Evolutionary conservation across 2,888 invertebrate genomes (phyloP).

Genomic region (Cyaniris semiargus): DNA sequence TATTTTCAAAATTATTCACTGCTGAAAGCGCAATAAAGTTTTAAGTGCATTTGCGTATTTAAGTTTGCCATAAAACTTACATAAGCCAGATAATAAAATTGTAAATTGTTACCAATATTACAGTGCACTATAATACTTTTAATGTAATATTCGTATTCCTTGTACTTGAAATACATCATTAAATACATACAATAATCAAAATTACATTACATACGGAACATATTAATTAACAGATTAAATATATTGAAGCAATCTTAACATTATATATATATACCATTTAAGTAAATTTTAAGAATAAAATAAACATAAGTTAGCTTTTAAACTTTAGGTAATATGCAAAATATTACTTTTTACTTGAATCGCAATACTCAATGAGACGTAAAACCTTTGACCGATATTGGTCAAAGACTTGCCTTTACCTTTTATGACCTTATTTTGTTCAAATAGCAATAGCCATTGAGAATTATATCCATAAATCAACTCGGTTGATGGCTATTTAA

Average conservation of each 20-base stretch:
- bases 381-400: background rate
- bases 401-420: background rate
- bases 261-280: too few relatives aligned
- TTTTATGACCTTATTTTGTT: background rate
- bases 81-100: background rate
- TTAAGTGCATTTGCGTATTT: constrained; percentile 7
- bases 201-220: background rate
- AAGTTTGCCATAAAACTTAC: constrained; percentile 16
- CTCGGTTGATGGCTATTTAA: too few relatives aligned
- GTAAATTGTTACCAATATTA: background rate
- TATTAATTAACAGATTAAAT: too few relatives aligned
- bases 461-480: too few relatives aligned
- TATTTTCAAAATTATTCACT: constrained; percentile 4
- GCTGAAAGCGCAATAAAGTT: background rate
- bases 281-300: too few relatives aligned
- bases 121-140: background rate
- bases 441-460: too few relatives aligned
- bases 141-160: background rate
- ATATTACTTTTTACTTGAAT: background rate
- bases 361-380: background rate
- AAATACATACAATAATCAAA: background rate
- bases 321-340: too few relatives aligned
- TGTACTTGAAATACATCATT: too few relatives aligned
- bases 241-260: too few relatives aligned
- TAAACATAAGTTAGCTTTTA: too few relatives aligned